Base-by-base conservation (phyloP, 2,888 invertebrate species). In the Nudaria mundana region DNA sequence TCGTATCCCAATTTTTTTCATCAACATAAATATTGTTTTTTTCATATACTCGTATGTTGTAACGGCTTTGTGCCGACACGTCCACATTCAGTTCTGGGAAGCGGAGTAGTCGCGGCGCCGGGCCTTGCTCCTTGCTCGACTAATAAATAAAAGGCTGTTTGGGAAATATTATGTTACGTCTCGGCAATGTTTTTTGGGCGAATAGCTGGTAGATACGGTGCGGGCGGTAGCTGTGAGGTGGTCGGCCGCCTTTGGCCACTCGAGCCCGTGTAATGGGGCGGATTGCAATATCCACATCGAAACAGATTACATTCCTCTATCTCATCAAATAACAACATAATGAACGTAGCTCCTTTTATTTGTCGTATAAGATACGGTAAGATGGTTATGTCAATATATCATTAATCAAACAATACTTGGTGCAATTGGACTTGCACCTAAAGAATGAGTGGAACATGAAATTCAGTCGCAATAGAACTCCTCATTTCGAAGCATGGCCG, bases 111-210 rank as follows among this genome's bases (percentile, higher is more conserved):
- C 81, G 77, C 84, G 88, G 88, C 87, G 87, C 86, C 85, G 68
- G 53, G 56, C 69, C 66, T 68, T 72, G 67, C 69, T 61, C 69
- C 66, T 68, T 72, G 67, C 69, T 61, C 74, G 63, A 71, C 80
- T 78, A 82, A 86, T 88, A 87, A 86, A 87, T 87, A 87, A 87
- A 84, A 84, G 81, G 73, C 80, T 85, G 77, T 79, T 80, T 76
- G 83, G 85, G 80, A 85, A 85, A 87, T 88, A 88, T 88, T 87
- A 86, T 82, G 83, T 88, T 88, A 87, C 88, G 79, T 78, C 71
- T 76, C 61, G 71, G 78, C 75, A n/a, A 69, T 74, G 76, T 78
- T 81, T 83, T 82, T 83, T 80, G 76, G 79, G 55, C 61, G 66
- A 74, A 63, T 68, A 76, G 71, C 68, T 74, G 76, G 69, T 66